Conservation (phyloP, 2,888 invertebrate species). For the Tryphoninae sp. region DNA sequence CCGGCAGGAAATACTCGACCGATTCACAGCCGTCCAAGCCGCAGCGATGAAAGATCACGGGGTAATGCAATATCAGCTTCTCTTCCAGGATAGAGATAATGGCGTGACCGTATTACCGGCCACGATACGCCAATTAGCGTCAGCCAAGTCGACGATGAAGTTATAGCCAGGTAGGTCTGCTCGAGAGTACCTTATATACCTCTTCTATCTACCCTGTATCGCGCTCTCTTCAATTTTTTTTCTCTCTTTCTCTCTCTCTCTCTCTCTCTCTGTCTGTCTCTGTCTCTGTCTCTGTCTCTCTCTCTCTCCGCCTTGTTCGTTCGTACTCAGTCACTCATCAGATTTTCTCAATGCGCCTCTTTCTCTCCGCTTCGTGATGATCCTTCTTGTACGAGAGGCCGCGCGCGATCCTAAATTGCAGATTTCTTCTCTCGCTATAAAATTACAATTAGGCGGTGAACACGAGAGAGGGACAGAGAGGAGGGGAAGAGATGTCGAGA, state of each 20-base stretch:
- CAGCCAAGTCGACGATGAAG: slow-evolving; percentile 71
- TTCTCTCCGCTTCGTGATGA: slow-evolving; percentile 31
- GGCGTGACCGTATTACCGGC: slow-evolving; percentile 74
- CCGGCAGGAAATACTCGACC: slow-evolving; percentile 60
- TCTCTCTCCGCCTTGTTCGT: slow-evolving; percentile 39
- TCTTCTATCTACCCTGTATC: slow-evolving; percentile 54
- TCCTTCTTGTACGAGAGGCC: slow-evolving; percentile 45
- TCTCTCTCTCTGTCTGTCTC: slow-evolving; percentile 23
- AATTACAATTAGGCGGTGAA: slow-evolving; percentile 65
- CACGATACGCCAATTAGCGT: slow-evolving; percentile 78
- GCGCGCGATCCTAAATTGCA: slow-evolving; percentile 62
- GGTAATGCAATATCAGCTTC: slow-evolving; percentile 74
- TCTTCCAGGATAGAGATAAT: slow-evolving; percentile 73
- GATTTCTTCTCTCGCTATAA: slow-evolving; percentile 63
- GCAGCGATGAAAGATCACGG: slow-evolving; percentile 71
- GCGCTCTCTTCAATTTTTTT: slow-evolving; percentile 42
- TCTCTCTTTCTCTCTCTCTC: slow-evolving; percentile 30
- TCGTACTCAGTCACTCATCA: slow-evolving; percentile 24
- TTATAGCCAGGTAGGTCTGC: slow-evolving; percentile 66
- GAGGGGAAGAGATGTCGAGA: slow-evolving; percentile 14
- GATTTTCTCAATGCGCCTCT: slow-evolving; percentile 46
- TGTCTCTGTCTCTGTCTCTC: slow-evolving; percentile 22
- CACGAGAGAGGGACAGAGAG: slow-evolving; percentile 34
- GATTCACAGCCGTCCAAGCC: slow-evolving; percentile 62
- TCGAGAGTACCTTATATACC: slow-evolving; percentile 61